Evolutionary conservation across 2,797 vertebrate genomes (phyloP), one percentile per base, ranked within the genome.

Genomic region (Heliangelus exortis): DNA sequence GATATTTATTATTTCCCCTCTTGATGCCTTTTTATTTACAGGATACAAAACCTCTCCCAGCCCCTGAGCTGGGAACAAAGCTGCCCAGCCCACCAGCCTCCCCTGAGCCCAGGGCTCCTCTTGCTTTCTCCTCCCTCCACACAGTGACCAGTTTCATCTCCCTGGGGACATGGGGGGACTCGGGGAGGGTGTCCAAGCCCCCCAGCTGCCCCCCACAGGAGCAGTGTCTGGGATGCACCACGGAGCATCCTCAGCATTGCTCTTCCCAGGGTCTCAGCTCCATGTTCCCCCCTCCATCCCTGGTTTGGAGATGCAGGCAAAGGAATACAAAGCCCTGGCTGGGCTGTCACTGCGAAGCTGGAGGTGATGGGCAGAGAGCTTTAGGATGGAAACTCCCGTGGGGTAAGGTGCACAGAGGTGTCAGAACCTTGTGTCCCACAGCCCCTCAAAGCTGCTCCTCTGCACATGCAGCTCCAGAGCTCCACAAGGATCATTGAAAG

Each of bases 391-490:
- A 87, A 47, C 34, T 10, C 33, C 63, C 10, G 47, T 29, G 51
- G 45, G 65, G 41, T 25, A 43, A 78, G 55, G 39, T 39, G 58
- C 9, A 7, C 71, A 43, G 43, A 39, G 65, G 66, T 80, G 77
- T 71, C 55, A 87, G 41, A 43, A 54, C 74, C 67, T 17, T 12
- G 0, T 6, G 15, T 47, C 34, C 68, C 69, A 26, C 57, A 80
- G 55, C 80, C 62, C 54, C 84, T 47, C 50, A 25, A 17, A 91
- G 33, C 84, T 57, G 48, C 68, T 76, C 76, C 26, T 53, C 67
- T 1, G 0, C 26, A 1, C 45, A 36, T 2, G 0, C 7, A 26
- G 18, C 63, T 75, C 51, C 53, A 39, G 74, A 71, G 84, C 50
- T 54, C 71, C 10, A 31, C 3, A 12, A 9, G 19, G 23, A 53